These are phyloP conservation scores for Zelostemma sp. DNA, from an alignment of 1,140 invertebrate genomes.

Conservation along the genomic window DNA sequence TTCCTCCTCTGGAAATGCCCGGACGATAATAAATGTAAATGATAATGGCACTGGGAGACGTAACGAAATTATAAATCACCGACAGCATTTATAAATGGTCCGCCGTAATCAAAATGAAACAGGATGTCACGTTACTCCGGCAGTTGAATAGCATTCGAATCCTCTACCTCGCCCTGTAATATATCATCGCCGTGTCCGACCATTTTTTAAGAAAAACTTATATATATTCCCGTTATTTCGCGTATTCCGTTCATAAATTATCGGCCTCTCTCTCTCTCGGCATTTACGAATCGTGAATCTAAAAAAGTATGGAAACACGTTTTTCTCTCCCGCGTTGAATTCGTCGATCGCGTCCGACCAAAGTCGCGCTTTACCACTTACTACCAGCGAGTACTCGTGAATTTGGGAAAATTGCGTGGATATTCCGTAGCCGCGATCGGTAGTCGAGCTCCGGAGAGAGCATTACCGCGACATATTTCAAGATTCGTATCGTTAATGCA, in stretches of 20 bases:
- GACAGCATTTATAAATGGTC: constrained; percentile 43
- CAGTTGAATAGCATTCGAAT: constrained; percentile 47
- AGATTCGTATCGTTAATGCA: constrained; percentile 27
- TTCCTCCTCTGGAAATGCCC: constrained; percentile 38
- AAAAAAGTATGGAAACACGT: no score
- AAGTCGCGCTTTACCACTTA: no score
- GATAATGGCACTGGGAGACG: constrained; percentile 37
- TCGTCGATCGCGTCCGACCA: no score
- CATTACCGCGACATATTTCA: constrained; percentile 5
- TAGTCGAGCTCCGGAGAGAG: not conserved
- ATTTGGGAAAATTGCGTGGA: no score
- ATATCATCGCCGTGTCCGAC: constrained; percentile 29
- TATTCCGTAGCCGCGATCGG: not conserved
- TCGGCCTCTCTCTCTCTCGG: no score
- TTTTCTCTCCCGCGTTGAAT: no score
- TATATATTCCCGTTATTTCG: constrained; percentile 40
- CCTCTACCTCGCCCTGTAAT: constrained; percentile 15
- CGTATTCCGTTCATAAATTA: constrained; percentile 6
- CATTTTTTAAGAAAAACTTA: constrained; percentile 49
- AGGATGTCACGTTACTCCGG: constrained; percentile 42
- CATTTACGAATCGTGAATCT: no score
- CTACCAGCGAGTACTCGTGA: no score
- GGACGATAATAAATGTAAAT: constrained; percentile 45
- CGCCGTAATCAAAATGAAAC: constrained; percentile 48
- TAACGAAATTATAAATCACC: constrained; percentile 46